phyloP scores from a whole-genome alignment of 2,888 invertebrate genomes.

The Eupsilia transversa region DNA sequence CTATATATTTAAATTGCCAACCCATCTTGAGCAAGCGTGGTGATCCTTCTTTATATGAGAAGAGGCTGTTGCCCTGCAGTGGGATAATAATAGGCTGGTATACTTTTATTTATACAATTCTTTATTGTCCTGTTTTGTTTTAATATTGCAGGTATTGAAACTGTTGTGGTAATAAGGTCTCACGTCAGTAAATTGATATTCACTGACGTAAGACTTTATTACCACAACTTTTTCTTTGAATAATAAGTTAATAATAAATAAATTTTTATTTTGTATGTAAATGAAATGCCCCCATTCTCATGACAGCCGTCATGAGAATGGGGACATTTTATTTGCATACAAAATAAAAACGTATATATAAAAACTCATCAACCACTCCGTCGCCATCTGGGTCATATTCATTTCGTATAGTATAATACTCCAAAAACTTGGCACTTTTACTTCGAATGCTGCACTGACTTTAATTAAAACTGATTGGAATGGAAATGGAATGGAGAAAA shows the following conservation, averaged over 20 bases:
- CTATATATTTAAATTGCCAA: no score
- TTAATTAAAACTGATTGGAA: no score
- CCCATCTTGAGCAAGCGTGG: no score
- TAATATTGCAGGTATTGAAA: background rate
- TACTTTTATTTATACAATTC: background rate
- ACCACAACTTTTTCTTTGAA: no score
- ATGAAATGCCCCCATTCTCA: slow-evolving; percentile 16
- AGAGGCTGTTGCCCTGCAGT: background rate
- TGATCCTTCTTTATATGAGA: background rate
- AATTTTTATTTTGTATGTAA: slow-evolving; percentile 15
- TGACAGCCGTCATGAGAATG: slow-evolving; percentile 13
- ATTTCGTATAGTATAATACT: background rate
- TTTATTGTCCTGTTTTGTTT: no score
- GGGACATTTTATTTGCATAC: slow-evolving; percentile 21
- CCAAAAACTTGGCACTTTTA: no score
- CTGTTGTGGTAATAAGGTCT: slow-evolving; percentile 14
- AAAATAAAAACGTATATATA: no score
- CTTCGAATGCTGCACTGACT: no score
- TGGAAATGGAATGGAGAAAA: no score
- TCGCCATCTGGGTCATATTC: background rate
- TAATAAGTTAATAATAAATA: no score
- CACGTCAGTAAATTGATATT: no score
- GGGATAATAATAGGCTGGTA: background rate
- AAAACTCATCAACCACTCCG: background rate
- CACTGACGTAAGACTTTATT: no score